Evolutionary conservation across 1,140 invertebrate species (phyloP).

Genomic region (Pararge aegeria): DNA sequence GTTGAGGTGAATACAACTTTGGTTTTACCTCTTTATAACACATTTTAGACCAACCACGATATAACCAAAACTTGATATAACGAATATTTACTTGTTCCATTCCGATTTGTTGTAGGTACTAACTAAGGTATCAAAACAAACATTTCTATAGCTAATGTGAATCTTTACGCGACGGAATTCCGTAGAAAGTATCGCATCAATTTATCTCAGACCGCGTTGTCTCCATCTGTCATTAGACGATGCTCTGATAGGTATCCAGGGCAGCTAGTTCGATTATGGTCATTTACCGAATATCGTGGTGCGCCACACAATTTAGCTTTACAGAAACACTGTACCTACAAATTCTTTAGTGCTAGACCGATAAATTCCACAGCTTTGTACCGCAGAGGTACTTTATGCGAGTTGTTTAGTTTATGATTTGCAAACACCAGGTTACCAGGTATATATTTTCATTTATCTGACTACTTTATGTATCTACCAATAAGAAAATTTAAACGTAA

Average conservation of each 20-base stretch:
- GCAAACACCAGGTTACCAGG: too few relatives aligned
- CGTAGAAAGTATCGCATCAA: conserved; percentile 36
- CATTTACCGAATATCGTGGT: conserved; percentile 45
- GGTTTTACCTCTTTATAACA: too few relatives aligned
- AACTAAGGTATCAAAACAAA: background rate
- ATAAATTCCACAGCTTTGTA: background rate
- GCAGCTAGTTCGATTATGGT: conserved; percentile 32
- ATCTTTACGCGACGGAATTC: conserved; percentile 14
- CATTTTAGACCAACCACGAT: too few relatives aligned
- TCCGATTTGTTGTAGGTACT: too few relatives aligned
- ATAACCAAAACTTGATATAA: too few relatives aligned
- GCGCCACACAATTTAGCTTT: conserved; percentile 26
- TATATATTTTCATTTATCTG: too few relatives aligned
- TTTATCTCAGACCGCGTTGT: conserved; percentile 36
- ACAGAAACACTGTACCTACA: background rate
- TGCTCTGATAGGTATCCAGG: conserved; percentile 60
- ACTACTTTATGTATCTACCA: too few relatives aligned
- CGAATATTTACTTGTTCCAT: too few relatives aligned
- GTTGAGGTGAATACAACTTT: too few relatives aligned
- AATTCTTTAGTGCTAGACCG: conserved; percentile 13
- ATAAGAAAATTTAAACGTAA: too few relatives aligned
- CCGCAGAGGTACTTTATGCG: background rate
- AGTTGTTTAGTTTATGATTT: too few relatives aligned
- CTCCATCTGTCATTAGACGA: conserved; percentile 38
- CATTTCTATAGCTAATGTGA: background rate